Evolutionary conservation across 1,140 invertebrate species (phyloP).

Genomic region (Homalodisca vitripennis): DNA sequence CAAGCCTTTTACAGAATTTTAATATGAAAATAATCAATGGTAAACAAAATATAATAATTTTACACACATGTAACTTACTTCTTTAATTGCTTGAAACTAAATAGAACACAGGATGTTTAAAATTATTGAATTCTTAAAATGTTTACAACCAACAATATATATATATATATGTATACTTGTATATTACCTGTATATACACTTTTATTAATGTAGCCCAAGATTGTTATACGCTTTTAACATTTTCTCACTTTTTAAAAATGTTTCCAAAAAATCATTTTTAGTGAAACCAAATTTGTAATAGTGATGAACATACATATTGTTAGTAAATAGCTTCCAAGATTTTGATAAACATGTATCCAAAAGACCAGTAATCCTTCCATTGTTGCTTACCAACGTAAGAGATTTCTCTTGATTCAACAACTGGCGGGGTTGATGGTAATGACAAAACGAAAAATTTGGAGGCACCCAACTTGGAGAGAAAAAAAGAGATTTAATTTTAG

Average conservation of each 20-base stretch:
- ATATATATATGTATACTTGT: too few species aligned
- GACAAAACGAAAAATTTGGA: slow-evolving; percentile 44
- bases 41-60: too few species aligned
- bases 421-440: slow-evolving; percentile 48
- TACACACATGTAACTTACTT: too few species aligned
- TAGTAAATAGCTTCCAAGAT: slow-evolving; percentile 52
- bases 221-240: slow-evolving; percentile 51
- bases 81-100: too few species aligned
- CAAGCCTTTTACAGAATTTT: too few species aligned
- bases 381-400: slow-evolving; percentile 51
- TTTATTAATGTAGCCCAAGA: too few species aligned
- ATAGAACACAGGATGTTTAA: too few species aligned
- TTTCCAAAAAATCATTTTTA: slow-evolving; percentile 51
- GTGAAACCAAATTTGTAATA: slow-evolving; percentile 53
- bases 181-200: too few species aligned
- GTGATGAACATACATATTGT: slow-evolving; percentile 55
- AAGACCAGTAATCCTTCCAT: slow-evolving; percentile 46
- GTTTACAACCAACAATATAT: too few species aligned
- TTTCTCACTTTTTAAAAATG: slow-evolving; percentile 53
- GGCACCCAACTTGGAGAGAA: slow-evolving; percentile 51
- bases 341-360: slow-evolving; percentile 50
- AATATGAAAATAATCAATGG: too few species aligned
- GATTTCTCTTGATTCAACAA: slow-evolving; percentile 51
- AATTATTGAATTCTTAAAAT: too few species aligned
- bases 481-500: slow-evolving; percentile 43